Percentiles rank a stretch among this genome's conserved stretches.
Conservation (phyloP, 2,888 invertebrate genomes). For the Villa cingulata region DNA sequence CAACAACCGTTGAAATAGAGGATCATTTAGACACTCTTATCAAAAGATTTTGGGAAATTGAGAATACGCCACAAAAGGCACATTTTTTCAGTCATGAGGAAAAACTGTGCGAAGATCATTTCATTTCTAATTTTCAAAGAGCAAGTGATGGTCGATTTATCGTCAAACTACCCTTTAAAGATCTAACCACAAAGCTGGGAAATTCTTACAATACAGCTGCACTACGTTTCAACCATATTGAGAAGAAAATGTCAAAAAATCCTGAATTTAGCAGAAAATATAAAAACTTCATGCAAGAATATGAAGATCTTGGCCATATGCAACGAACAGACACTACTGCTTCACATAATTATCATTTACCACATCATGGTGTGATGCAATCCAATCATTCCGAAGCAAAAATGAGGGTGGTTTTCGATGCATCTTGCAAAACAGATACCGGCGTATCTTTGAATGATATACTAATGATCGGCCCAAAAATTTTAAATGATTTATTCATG, state of each 20-base stretch:
- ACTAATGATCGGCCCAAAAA: slow-evolving; percentile 4
- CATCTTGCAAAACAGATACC: not conserved
- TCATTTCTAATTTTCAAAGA: not conserved
- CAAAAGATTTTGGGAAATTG: not conserved
- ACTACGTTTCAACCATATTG: not conserved
- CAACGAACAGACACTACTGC: not conserved
- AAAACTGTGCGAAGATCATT: not conserved
- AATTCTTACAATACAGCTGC: not conserved
- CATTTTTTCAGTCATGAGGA: not conserved
- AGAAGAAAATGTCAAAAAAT: not conserved
- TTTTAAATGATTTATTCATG: slow-evolving; percentile 7
- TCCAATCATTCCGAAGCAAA: not conserved
- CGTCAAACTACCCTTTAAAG: not conserved
- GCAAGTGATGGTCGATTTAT: not conserved
- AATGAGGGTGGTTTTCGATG: not conserved
- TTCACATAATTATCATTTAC: not conserved
- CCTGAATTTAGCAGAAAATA: not conserved
- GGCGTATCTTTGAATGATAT: not conserved
- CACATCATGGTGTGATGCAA: not conserved
- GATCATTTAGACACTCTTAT: not conserved
- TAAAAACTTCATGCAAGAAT: not conserved
- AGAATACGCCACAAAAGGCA: not conserved
- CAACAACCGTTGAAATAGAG: not conserved
- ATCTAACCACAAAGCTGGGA: not conserved
- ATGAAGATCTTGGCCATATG: not conserved